A percentile compares a stretch with the other conserved stretches of the same genome.
Conservation (phyloP, 1,140 invertebrate genomes). For the Heterodera carotae region DNA sequence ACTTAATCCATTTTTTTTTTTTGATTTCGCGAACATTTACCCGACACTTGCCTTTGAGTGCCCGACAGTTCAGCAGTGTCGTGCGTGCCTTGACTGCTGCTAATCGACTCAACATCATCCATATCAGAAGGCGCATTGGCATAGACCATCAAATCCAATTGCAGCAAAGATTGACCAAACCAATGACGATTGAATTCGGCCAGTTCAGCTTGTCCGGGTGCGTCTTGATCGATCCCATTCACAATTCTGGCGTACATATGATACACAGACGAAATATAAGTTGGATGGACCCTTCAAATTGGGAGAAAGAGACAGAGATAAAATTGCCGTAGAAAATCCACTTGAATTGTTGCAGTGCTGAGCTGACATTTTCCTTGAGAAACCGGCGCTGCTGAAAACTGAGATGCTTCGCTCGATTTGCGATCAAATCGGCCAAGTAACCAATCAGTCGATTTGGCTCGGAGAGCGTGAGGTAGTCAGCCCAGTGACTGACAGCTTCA, state of each 20-base stretch:
- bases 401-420: slow-evolving; percentile 12
- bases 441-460: slow-evolving; percentile 21
- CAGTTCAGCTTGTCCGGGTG: slow-evolving; percentile 17
- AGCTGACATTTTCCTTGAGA: slow-evolving; percentile 15
- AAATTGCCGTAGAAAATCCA: background rate
- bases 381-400: slow-evolving; percentile 24
- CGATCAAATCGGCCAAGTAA: slow-evolving; percentile 19
- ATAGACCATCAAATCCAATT: slow-evolving; percentile 25
- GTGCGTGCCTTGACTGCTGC: background rate
- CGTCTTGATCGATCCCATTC: slow-evolving; percentile 2
- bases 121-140: background rate
- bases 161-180: slow-evolving; percentile 18
- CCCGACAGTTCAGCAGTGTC: background rate
- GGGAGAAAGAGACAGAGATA: background rate
- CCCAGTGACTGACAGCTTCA: slow-evolving; percentile 12
- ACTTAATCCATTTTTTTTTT: slow-evolving; percentile 5
- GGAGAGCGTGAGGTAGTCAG: slow-evolving; percentile 7
- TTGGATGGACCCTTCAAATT: slow-evolving; percentile 11
- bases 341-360: slow-evolving; percentile 1
- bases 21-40: background rate
- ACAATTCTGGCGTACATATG: slow-evolving; percentile 19
- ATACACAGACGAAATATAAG: slow-evolving; percentile 21
- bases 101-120: background rate
- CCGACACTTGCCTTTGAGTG: background rate
- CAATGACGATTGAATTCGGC: slow-evolving; percentile 27